Percentiles rank a stretch among this genome's conserved stretches.
These are phyloP conservation scores for Leptothorax acervorum DNA, from an alignment of 2,888 invertebrate species.

Conservation along the genomic window DNA sequence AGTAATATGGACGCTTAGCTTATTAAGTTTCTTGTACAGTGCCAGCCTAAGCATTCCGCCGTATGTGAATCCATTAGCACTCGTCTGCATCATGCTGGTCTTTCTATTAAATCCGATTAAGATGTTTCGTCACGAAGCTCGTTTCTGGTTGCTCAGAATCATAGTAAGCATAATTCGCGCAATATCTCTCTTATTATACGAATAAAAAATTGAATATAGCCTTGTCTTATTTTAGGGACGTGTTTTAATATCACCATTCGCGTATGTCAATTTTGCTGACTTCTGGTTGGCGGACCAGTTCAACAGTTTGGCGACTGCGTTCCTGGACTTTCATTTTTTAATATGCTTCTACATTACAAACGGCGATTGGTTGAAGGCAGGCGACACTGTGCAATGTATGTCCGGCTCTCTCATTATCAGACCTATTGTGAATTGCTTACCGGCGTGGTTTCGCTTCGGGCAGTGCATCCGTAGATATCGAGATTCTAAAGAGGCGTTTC, in stretches of 20 bases:
- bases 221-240: conserved; percentile 88
- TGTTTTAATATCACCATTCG: conserved; percentile 95
- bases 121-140: conserved; percentile 96
- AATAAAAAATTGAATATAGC: conserved; percentile 7
- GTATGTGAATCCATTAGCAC: conserved; percentile 95
- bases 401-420: conserved; percentile 92
- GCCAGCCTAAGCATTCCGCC: conserved; percentile 95
- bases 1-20: conserved; percentile 97
- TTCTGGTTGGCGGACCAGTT: conserved; percentile 99
- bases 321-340: conserved; percentile 97
- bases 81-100: conserved; percentile 92
- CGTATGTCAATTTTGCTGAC: conserved; percentile 97
- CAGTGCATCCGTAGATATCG: conserved; percentile 98
- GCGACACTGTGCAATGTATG: conserved; percentile 89
- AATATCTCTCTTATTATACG: background rate
- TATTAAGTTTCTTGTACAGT: conserved; percentile 94
- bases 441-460: conserved; percentile 99
- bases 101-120: conserved; percentile 97
- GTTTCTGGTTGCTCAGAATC: conserved; percentile 97
- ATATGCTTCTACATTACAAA: conserved; percentile 96
- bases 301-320: conserved; percentile 95
- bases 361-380: conserved; percentile 90
- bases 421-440: conserved; percentile 95
- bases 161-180: conserved; percentile 87
- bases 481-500: conserved; percentile 97